Base-by-base conservation (phyloP, 2,797 vertebrate genomes). In the Eutrigla gurnardus region DNA sequence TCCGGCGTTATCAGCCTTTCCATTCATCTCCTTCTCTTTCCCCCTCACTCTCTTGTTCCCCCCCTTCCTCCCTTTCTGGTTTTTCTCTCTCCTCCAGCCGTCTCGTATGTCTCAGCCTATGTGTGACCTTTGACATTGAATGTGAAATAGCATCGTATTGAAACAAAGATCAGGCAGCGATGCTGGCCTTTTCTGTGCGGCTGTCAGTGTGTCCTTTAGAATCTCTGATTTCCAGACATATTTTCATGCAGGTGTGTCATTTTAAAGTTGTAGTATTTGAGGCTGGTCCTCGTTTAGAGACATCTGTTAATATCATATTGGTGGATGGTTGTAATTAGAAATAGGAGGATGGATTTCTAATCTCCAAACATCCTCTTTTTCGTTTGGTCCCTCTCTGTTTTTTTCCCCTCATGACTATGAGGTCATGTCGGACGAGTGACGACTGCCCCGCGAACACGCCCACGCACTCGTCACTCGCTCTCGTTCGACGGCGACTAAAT, bases 381-480 rank as follows among this genome's bases (percentile, higher is more conserved):
- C 4, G 13, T 49, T 33, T 5, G 2, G 36, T 17, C 4, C 40
- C 47, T 11, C 11, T 47, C 14, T 55, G 12, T 47, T 33, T 13
- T 18, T 35, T n/a, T 52, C 50, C 50, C 2, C 15, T 15, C 46
- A 82, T 81, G 83, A 88, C 59, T 7, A 55, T 89, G 87, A 89
- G 71, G 80, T 92, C 88, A 87, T 80, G 57, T 69, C 17, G 69
- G 73, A 84, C 60, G 5, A 75, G 73, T 58, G 52, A 62, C 64
- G 75, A 67, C n/a, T 7, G 3, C 70, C 70, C 52, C 65, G 75
- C 60, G 36, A 61, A 66, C 77, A 82, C 86, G 57, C 83, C 82
- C 85, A 75, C 72, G 57, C 49, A 37, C 77, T 62, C 45, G 14
- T 72, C 46, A 58, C 63, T 59, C 55, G 2, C 32, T 59, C 55